phyloP scores from a whole-genome alignment of 2,888 invertebrate species.

The Gonocerus acuteangulatus region DNA sequence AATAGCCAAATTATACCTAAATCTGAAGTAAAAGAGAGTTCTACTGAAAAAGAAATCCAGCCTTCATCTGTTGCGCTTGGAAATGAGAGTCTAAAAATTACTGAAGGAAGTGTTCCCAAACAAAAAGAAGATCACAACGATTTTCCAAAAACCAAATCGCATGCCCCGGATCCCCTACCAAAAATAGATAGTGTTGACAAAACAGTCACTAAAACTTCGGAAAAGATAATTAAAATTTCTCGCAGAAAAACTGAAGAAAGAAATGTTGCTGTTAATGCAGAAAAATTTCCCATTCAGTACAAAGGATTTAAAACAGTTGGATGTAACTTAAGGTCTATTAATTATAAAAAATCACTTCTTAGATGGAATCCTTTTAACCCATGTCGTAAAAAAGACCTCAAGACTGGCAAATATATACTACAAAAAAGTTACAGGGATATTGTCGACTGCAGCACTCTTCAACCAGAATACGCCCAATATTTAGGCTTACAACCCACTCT shows the following conservation, averaged over 20 bases:
- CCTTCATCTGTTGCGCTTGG: too few species aligned
- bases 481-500: constrained; percentile 62
- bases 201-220: not conserved
- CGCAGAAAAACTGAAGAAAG: constrained; percentile 18
- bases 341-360: constrained; percentile 3
- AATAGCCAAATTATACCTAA: too few species aligned
- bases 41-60: too few species aligned
- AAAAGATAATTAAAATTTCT: constrained; percentile 8
- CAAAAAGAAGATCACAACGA: too few species aligned
- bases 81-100: too few species aligned
- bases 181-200: not conserved
- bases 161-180: not conserved
- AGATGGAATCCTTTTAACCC: constrained; percentile 33
- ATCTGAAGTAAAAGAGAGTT: too few species aligned
- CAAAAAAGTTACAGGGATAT: not conserved
- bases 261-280: not conserved
- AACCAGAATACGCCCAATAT: constrained; percentile 60
- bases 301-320: constrained; percentile 34
- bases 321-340: too few species aligned
- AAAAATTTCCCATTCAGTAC: constrained; percentile 31
- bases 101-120: too few species aligned
- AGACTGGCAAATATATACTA: not conserved
- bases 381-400: constrained; percentile 23
- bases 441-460: constrained; percentile 9
- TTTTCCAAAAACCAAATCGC: too few species aligned